phyloP scores from a whole-genome alignment of 1,140 invertebrate species.

The Habropoda laboriosa region DNA sequence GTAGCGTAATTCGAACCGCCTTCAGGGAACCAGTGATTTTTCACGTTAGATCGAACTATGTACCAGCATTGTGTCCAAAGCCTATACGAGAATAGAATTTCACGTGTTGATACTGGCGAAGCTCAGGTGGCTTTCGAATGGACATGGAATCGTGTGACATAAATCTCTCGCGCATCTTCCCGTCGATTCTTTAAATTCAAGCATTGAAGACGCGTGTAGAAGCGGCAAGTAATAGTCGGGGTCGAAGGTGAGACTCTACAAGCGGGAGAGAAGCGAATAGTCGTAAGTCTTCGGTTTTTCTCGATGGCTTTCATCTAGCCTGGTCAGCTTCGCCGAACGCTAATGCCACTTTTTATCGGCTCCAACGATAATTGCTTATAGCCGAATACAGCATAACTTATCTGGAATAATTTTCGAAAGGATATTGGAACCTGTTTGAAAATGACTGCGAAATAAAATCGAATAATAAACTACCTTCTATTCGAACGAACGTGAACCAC shows the following conservation, averaged over 20 bases:
- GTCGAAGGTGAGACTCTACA: constrained; percentile 48
- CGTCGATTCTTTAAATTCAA: not conserved
- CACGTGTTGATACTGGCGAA: no score
- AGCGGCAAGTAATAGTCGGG: constrained; percentile 39
- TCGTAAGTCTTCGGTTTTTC: constrained; percentile 48
- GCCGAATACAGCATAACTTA: not conserved
- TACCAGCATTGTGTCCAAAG: no score
- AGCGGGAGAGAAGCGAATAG: constrained; percentile 41
- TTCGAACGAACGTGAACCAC: not conserved
- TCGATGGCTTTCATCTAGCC: constrained; percentile 13
- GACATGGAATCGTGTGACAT: constrained; percentile 1
- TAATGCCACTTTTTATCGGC: constrained; percentile 7
- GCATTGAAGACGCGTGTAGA: not conserved
- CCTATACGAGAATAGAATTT: not conserved
- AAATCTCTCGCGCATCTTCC: not conserved
- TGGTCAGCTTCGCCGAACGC: constrained; percentile 12
- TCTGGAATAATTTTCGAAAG: not conserved
- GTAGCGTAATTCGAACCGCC: not conserved
- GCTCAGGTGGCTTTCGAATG: not conserved
- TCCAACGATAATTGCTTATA: not conserved
- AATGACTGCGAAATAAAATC: not conserved
- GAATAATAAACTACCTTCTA: not conserved
- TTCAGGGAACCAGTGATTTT: not conserved
- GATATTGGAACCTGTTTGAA: constrained; percentile 1
- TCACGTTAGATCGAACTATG: not conserved